Evolutionary conservation across 30 jellyfish, hydroid and myxozoan genomes (phyloP), one percentile per base, ranked within the genome.

Genomic region (Nemopilema nomurai): DNA sequence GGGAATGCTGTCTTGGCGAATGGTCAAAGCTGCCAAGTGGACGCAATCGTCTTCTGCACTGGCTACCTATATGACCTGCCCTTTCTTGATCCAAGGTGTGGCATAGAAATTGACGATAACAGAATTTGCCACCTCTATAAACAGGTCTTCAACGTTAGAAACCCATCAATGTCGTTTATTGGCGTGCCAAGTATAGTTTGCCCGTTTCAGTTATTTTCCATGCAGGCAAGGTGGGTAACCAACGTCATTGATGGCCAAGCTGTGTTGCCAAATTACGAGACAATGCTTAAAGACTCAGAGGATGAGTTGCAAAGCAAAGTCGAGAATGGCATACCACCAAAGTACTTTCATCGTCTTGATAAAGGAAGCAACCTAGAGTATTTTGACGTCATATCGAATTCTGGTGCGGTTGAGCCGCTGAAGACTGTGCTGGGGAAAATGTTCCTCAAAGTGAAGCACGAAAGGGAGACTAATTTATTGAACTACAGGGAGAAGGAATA

Each of bases 31-130:
- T 70, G 53, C 70, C n/a, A 57, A n/a, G 96, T 86, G 8, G 98
- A 92, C 62, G 89, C 85, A 1, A 66, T 92, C 32, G 82, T 92
- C 30, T 83, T 89, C 33, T 92, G 98, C 63, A 92, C 98, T 0
- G 98, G 96, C 16, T 92, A 92, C 71, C 76, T 73, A n/a, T 86
- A 75, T 49, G 82, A 82, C 49, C 69, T 92, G 51, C 96, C 98
- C 17, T 92, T 92, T 57, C 81, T 92, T 1, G 82, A 71, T 30
- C 71, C 68, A 52, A 49, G 74, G 1, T 81, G 94, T 57, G 89
- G 86, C 30, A 49, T 92, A 21, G 24, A 28, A 57, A 63, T 74
- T 1, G 19, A 67, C n/a, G 68, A 80, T 18, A 77, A 79, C 49
- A 76, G 95, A 52, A 84, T 90, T 22, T 32, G 86, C 69, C 86